These are phyloP conservation scores for Mythimna albipuncta DNA, from an alignment of 2,888 invertebrate genomes.

Conservation along the genomic window DNA sequence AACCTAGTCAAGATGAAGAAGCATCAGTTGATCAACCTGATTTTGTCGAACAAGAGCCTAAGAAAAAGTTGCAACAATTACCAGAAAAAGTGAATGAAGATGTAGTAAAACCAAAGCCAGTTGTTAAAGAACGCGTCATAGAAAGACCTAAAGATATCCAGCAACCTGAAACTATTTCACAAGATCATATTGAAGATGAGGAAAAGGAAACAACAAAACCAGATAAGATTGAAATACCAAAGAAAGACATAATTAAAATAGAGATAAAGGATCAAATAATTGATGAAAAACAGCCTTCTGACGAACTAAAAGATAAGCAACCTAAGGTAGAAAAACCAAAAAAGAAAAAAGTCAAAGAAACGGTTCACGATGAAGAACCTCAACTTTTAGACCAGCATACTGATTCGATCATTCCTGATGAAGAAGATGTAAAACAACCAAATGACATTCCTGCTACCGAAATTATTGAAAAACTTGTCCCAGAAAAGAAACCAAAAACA, in stretches of 20 bases:
- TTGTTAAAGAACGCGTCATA: conserved; percentile 10
- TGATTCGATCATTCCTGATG: background rate
- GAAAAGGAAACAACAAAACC: conserved; percentile 1
- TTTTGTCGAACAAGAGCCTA: conserved; percentile 19
- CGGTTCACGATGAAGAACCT: conserved; percentile 13
- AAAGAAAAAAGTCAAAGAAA: conserved; percentile 26
- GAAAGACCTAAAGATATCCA: conserved; percentile 6
- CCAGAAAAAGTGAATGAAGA: conserved; percentile 11
- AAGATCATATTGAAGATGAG: conserved; percentile 3
- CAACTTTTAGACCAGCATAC: conserved; percentile 5
- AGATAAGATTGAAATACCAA: conserved; percentile 11
- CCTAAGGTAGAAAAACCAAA: conserved; percentile 22
- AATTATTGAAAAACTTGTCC: conserved; percentile 57
- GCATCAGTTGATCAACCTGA: conserved; percentile 10
- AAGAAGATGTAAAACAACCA: conserved; percentile 8
- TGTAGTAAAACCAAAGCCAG: conserved; percentile 20
- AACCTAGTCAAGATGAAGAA: conserved; percentile 43
- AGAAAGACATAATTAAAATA: background rate
- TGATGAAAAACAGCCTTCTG: conserved; percentile 12
- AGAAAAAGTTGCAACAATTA: conserved; percentile 23
- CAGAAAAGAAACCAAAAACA: conserved; percentile 46
- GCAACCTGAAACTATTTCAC: conserved; percentile 6
- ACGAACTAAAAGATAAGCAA: conserved; percentile 13
- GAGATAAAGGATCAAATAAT: conserved; percentile 7
- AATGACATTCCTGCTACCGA: conserved; percentile 70